Evolutionary conservation across 2,113 vertebrate species (phyloP).

Genomic region (Charadrius vociferus): DNA sequence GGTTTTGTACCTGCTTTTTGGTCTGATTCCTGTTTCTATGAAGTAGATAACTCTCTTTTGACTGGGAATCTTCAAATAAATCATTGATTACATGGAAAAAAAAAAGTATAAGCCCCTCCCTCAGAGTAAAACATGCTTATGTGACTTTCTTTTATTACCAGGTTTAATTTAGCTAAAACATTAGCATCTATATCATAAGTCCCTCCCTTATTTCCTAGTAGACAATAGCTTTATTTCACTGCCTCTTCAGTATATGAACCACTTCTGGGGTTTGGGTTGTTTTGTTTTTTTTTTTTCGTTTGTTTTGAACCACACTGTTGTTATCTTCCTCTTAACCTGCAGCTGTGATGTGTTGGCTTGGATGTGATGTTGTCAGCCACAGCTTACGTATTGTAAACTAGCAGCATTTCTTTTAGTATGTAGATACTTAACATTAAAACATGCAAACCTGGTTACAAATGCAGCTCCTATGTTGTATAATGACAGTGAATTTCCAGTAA

Average conservation of each 20-base stretch:
- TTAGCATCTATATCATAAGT: neutral
- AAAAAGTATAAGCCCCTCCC: neutral
- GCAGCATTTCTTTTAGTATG: neutral
- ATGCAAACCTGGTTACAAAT: neutral
- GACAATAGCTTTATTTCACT: neutral
- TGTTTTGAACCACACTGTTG: neutral
- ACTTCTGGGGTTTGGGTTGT: neutral
- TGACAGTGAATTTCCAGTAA: neutral
- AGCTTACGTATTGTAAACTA: neutral
- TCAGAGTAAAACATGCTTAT: neutral
- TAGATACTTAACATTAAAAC: neutral
- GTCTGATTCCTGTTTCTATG: neutral
- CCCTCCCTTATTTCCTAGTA: neutral
- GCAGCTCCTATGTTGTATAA: neutral
- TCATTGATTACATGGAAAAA: neutral
- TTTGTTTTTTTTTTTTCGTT: neutral
- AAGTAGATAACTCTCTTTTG: neutral
- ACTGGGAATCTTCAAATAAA: constrained; percentile 36
- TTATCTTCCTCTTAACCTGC: neutral
- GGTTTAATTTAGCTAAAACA: neutral
- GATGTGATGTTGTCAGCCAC: neutral
- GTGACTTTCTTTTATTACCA: neutral
- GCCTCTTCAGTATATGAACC: neutral
- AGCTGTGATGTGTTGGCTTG: neutral
- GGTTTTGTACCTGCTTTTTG: neutral